phyloP scores from a whole-genome alignment of 2,113 vertebrate genomes.

The human region DNA sequence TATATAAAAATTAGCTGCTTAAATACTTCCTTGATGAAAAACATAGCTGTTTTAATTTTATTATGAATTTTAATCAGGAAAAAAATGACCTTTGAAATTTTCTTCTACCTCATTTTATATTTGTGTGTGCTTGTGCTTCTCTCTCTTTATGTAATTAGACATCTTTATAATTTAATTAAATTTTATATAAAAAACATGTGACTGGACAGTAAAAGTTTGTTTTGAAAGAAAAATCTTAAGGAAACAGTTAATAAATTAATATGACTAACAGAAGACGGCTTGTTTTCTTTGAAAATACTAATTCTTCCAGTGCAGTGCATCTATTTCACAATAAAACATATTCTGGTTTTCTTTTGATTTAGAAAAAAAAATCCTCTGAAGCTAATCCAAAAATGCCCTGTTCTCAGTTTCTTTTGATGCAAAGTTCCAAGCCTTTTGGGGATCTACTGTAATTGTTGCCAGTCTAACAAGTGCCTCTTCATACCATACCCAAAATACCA shows the following conservation, averaged over 20 bases:
- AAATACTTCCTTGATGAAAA: constrained; percentile 83
- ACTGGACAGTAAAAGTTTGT: constrained; percentile 71
- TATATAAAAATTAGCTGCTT: constrained; percentile 83
- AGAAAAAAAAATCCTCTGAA: constrained; percentile 63
- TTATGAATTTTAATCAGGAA: constrained; percentile 82
- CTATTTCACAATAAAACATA: constrained; percentile 61
- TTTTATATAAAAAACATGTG: constrained; percentile 77
- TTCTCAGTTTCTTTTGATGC: constrained; percentile 48
- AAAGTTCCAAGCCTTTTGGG: constrained; percentile 56
- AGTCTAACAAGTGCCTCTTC: constrained; percentile 61
- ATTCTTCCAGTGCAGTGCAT: constrained; percentile 53
- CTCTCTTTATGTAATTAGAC: constrained; percentile 76
- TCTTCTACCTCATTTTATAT: constrained; percentile 73
- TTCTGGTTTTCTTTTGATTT: constrained; percentile 61
- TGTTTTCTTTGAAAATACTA: constrained; percentile 72
- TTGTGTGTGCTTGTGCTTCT: neutral
- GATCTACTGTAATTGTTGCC: constrained; percentile 50
- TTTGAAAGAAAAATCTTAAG: constrained; percentile 75
- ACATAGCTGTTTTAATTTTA: constrained; percentile 80
- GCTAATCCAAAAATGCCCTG: constrained; percentile 47
- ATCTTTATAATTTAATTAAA: constrained; percentile 79
- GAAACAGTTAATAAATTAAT: constrained; percentile 75
- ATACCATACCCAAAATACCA: constrained; percentile 11
- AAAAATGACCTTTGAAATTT: constrained; percentile 77
- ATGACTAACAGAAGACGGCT: constrained; percentile 61